Evolutionary conservation across 2,113 vertebrate species (phyloP), one percentile per base, ranked within the genome.

Genomic region (Nymphicus hollandicus): DNA sequence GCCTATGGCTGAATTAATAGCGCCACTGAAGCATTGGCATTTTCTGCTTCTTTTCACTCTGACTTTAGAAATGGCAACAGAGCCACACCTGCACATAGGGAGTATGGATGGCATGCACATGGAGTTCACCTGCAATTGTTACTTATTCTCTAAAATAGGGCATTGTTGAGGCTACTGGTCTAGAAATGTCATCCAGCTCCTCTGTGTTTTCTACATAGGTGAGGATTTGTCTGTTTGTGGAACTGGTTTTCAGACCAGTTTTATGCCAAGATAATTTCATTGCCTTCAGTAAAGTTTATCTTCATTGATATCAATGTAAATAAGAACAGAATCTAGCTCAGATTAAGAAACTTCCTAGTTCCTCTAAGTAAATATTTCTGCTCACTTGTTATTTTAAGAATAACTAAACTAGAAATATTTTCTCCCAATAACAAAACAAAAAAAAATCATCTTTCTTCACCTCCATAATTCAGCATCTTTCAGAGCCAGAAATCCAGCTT

Each of bases 1-100:
- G 86, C 60, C 80, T 81, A 23, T 53, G 37, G 86, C 72, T 96
- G 91, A 91, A 93, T 94, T 94, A 95, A 74, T 77, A 94, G 60
- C 37, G 43, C 68, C 64, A 1, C 68, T 13, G 20, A 89, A 94
- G 76, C 71, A 70, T 96, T 88, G 81, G 79, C 63, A 68, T 89
- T 88, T 94, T 65, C 82, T 91, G 60, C 4, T 13, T 66, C 68
- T 91, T 86, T 88, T 83, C 58, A 23, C 35, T 89, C 84, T 43
- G 49, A 87, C 44, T 81, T 95, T 52, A 47, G 53, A 77, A 92
- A 60, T 35, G 65, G 65, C 89, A 93, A 60, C 35, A 72, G 29
- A 68, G 64, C 28, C 58, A 86, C 80, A 92, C 74, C 63, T 91
- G 81, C 66, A 61, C 24, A 29, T 14, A 7, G 12, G 6, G 58